phyloP scores from a whole-genome alignment of 1,140 invertebrate genomes.

The Tetramorium parvispinum region DNA sequence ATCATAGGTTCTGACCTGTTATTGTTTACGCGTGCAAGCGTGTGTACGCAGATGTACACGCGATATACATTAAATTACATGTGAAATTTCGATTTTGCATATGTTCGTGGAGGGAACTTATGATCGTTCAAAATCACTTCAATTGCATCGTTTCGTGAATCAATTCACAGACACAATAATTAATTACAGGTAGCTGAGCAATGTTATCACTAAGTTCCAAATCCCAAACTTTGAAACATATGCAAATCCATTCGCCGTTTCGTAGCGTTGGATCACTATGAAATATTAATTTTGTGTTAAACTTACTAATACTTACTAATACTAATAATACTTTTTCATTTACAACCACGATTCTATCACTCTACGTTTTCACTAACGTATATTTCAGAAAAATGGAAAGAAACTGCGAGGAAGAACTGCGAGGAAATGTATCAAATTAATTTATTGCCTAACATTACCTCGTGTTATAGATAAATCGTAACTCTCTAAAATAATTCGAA shows the following conservation, averaged over 20 bases:
- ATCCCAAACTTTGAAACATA: not conserved
- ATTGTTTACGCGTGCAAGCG: not conserved
- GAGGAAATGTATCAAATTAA: not conserved
- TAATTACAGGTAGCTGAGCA: not conserved
- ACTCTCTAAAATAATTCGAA: too few species aligned
- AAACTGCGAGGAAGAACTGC: not conserved
- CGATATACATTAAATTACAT: slow-evolving; percentile 13
- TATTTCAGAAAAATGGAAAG: not conserved
- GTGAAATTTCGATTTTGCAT: slow-evolving; percentile 8
- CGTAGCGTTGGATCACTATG: not conserved
- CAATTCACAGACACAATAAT: not conserved
- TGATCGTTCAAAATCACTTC: not conserved
- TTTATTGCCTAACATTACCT: too few species aligned
- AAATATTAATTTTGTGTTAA: slow-evolving; percentile 5
- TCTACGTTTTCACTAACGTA: not conserved
- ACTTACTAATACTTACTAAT: not conserved
- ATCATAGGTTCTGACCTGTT: not conserved
- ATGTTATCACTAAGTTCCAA: not conserved
- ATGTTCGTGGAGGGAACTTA: not conserved
- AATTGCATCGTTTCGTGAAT: not conserved
- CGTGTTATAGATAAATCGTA: too few species aligned
- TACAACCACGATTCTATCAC: too few species aligned
- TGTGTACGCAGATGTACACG: not conserved
- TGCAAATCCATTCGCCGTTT: not conserved
- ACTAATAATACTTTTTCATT: not conserved